Base-by-base conservation (phyloP, 2,113 vertebrate species). In the Xenopus laevis region DNA sequence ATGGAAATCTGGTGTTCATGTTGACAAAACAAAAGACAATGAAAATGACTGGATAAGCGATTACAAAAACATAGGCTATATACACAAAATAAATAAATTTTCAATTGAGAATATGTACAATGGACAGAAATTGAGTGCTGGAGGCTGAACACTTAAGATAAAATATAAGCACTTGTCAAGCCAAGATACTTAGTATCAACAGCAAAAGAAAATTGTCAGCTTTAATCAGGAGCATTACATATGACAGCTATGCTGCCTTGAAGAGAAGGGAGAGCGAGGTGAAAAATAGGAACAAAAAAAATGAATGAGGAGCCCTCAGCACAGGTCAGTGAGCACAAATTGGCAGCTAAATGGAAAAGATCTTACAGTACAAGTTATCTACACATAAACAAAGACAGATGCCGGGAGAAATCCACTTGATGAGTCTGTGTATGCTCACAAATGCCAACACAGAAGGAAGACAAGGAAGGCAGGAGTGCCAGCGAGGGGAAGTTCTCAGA, bases 341-440 rank as follows among this genome's bases (percentile, higher is more conserved):
- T 67, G 53, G 63, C 63, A 72, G 58, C 15, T 40, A 69, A 63
- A 68, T 62, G 15, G 27, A 52, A 67, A 27, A 44, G 70, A 58
- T 68, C 58, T 30, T 4, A 60, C 64, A 59, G 53, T 18, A 61
- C 64, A 74, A 15, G 64, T 67, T 40, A 57, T 57, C 27, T 45
- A 15, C 62, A 65, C 64, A 72, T 72, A 65, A 71, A 71, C 23
- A 47, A 44, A 71, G 53, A 46, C 62, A 71, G 61, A 77, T 78
- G 45, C 52, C 57, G 7, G 23, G 44, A 4, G 62, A 57, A 52
- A 45, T 40, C 40, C 10, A 52, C 64, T 50, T 44, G 11, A 50
- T 44, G 11, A 50, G 33, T 21, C 17, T 10, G 58, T 50, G 62
- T 23, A 58, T 27, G 57, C 62, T 16, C 16, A 20, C 61, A 71